Evolutionary conservation across 1,140 invertebrate genomes (phyloP).

Genomic region (Physella acuta): DNA sequence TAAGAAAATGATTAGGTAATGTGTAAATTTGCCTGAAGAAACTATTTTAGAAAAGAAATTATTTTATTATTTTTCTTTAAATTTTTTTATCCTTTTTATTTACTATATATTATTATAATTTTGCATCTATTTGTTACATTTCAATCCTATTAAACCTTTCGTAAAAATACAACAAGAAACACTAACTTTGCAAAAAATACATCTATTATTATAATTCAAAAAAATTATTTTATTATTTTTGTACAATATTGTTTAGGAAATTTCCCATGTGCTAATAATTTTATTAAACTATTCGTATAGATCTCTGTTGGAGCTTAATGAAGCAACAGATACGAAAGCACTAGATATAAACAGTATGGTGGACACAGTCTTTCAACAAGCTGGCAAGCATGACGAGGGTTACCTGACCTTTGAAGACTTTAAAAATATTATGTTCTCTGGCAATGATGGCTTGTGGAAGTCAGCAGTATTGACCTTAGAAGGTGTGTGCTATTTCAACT

Average conservation of each 20-base stretch:
- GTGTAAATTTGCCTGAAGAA: constrained; percentile 19
- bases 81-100: too few species aligned
- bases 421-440: constrained; percentile 94
- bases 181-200: too few species aligned
- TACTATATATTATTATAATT: too few species aligned
- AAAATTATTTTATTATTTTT: not conserved
- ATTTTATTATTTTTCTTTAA: too few species aligned
- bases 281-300: constrained; percentile 60
- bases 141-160: too few species aligned
- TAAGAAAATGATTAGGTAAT: constrained; percentile 65
- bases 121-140: too few species aligned
- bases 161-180: too few species aligned
- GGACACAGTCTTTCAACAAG: constrained; percentile 85
- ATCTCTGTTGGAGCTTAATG: constrained; percentile 89
- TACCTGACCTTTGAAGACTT: constrained; percentile 92
- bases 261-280: not conserved
- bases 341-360: constrained; percentile 68
- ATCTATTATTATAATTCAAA: not conserved
- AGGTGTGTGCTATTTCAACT: constrained; percentile 25
- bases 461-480: constrained; percentile 29
- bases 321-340: constrained; percentile 51
- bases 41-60: not conserved
- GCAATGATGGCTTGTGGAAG: constrained; percentile 65
- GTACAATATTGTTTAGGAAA: not conserved
- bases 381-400: constrained; percentile 87